These are phyloP conservation scores for Thalassoma bifasciatum DNA, from an alignment of 2,113 vertebrate genomes.

Conservation along the genomic window DNA sequence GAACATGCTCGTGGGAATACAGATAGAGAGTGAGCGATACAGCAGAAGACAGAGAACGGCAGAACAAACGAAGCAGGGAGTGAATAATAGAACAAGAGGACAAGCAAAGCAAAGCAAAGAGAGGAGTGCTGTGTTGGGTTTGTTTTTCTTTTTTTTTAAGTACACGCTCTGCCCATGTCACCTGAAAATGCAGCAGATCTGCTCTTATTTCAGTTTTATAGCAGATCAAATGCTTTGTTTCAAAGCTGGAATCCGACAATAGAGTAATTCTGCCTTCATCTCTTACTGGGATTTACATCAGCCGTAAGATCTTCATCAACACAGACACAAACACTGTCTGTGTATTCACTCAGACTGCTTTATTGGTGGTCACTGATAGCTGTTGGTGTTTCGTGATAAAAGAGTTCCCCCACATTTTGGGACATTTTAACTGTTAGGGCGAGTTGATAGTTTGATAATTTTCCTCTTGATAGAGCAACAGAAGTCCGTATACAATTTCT, in stretches of 20 bases:
- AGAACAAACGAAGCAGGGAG: conserved; percentile 52
- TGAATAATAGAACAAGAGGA: conserved; percentile 71
- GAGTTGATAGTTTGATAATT: background rate
- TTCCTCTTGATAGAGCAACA: background rate
- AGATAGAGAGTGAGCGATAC: conserved; percentile 53
- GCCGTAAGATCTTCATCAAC: conserved; percentile 38
- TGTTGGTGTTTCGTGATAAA: conserved; percentile 14
- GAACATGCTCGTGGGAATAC: conserved; percentile 52
- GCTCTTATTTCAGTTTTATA: conserved; percentile 40
- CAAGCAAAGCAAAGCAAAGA: conserved; percentile 26
- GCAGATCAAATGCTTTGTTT: conserved; percentile 47
- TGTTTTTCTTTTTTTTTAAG: conserved; percentile 9
- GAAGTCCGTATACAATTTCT: no score
- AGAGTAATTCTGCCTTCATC: conserved; percentile 51
- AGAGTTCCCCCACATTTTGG: background rate
- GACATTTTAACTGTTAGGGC: background rate
- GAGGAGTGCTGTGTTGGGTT: conserved; percentile 23
- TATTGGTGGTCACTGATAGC: conserved; percentile 8
- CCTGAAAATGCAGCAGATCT: conserved; percentile 51
- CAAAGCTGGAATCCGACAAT: conserved; percentile 44
- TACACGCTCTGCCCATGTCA: conserved; percentile 12
- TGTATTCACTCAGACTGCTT: conserved; percentile 25
- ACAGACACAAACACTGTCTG: conserved; percentile 26
- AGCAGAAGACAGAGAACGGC: conserved; percentile 48
- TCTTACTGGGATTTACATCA: conserved; percentile 73